Base-by-base conservation (phyloP, 2,797 vertebrate genomes). In the Falco rusticolus region DNA sequence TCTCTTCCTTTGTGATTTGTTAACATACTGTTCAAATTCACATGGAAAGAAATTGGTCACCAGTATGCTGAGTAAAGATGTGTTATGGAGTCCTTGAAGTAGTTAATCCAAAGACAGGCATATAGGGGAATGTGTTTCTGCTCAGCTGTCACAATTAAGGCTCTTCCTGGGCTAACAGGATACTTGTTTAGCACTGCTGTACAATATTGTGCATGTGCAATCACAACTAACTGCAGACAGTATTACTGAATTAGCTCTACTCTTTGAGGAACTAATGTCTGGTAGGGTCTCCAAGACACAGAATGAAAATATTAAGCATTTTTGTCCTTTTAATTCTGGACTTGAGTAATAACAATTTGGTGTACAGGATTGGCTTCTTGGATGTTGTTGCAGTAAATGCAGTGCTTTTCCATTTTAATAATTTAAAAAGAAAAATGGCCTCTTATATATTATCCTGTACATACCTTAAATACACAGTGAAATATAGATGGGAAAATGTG, bases 401-500 rank as follows among this genome's bases (percentile, higher is more conserved):
- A 68, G 31, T 9, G 19, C 64, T 84, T 82, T 65, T 53, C 15
- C 33, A 41, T 70, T 59, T 84, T 77, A 54, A 7, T 82, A 74
- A 78, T 79, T 83, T 75, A 39, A 53, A 37, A 89, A 90, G 50
- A 74, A 96, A 48, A 68, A 53, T 9, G 48, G n/a, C 53, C 41
- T 14, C 41, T 63, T 92, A 31, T 87, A 63, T 94, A 92, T 53
- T 89, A 61, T 29, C 45, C 80, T 74, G 29, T 93, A 65, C 60
- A 20, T 95, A 71, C 89, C 75, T 96, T 96, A 96, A 97, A 92
- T 89, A 16, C 97, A 79, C 85, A 85, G 86, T 95, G 91, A 97
- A 94, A 94, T 95, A 86, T 60, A 97, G 87, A 94, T 83, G 95
- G 72, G 91, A 96, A 97, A 97, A 96, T 93, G 89, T 97, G 94